Evolutionary conservation across 2,888 invertebrate species (phyloP).

Genomic region (Eristalis intricaria): DNA sequence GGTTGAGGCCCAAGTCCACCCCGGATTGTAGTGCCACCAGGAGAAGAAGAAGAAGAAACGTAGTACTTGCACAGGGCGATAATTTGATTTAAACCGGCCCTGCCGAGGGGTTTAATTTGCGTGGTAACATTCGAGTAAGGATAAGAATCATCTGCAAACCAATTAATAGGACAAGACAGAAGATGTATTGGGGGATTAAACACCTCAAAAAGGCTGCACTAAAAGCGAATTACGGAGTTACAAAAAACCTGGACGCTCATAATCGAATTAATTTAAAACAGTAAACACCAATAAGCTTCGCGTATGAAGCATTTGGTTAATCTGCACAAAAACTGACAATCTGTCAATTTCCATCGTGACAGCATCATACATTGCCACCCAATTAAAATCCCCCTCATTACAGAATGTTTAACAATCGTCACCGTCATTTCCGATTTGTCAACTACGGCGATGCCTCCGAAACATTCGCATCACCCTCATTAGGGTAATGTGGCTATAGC

Average conservation of each 20-base stretch:
- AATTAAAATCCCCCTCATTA: neutral
- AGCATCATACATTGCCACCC: neutral
- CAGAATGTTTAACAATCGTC: slow-evolving; percentile 11
- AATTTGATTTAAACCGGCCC: too few relatives aligned
- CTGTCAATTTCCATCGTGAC: neutral
- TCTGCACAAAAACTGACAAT: neutral
- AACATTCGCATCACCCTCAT: neutral
- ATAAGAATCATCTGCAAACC: too few relatives aligned
- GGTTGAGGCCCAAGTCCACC: too few relatives aligned
- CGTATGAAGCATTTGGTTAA: neutral
- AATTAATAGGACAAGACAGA: too few relatives aligned
- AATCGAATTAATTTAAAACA: neutral
- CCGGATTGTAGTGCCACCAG: too few relatives aligned
- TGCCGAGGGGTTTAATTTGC: too few relatives aligned
- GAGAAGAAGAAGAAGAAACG: too few relatives aligned
- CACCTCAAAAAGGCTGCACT: too few relatives aligned
- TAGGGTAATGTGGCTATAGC: neutral
- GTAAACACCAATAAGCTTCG: neutral
- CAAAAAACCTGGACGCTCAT: neutral
- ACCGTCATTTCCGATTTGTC: neutral
- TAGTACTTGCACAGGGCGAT: too few relatives aligned
- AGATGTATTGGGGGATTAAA: too few relatives aligned
- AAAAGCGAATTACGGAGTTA: neutral
- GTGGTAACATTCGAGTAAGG: too few relatives aligned
- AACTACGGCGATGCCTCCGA: neutral